Percentiles rank a stretch among this genome's conserved stretches.
Conservation (phyloP, 2,113 vertebrate species). For the Ia io region DNA sequence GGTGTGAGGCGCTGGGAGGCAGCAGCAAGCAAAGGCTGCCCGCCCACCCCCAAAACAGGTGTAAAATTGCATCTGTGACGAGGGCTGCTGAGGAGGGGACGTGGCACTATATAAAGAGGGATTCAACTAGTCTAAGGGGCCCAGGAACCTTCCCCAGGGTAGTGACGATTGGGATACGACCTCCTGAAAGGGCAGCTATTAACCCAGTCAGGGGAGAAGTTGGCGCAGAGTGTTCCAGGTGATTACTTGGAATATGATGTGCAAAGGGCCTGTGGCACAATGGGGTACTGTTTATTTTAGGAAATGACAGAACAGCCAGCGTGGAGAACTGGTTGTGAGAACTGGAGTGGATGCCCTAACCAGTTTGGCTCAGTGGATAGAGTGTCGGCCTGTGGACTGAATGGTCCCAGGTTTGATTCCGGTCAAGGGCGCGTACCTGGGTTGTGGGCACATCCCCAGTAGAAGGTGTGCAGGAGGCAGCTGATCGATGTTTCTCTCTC, state of each 20-base stretch:
- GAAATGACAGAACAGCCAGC: not conserved
- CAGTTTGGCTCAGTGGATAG: too few species aligned
- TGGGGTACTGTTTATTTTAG: not conserved
- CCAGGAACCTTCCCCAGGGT: not conserved
- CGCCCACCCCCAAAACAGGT: not conserved
- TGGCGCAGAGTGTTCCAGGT: not conserved
- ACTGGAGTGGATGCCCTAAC: not conserved
- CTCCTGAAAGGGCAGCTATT: not conserved
- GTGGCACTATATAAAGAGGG: not conserved
- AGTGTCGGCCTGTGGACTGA: too few species aligned
- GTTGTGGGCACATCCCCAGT: too few species aligned
- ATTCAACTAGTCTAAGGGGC: not conserved
- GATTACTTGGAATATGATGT: not conserved
- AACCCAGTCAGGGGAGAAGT: not conserved
- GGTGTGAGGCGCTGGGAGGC: fast-evolving
- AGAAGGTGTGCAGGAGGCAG: too few species aligned
- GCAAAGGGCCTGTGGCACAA: not conserved
- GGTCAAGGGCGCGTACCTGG: too few species aligned
- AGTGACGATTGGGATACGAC: not conserved
- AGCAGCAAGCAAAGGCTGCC: not conserved
- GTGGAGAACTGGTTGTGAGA: not conserved
- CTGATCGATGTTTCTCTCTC: too few species aligned
- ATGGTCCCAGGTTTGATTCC: too few species aligned
- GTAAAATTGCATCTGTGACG: not conserved
- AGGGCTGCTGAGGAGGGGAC: not conserved